Percentiles rank a stretch among this genome's conserved stretches.
Evolutionary conservation across 2,797 vertebrate genomes (phyloP).

Genomic region (Gambusia yucatana): DNA sequence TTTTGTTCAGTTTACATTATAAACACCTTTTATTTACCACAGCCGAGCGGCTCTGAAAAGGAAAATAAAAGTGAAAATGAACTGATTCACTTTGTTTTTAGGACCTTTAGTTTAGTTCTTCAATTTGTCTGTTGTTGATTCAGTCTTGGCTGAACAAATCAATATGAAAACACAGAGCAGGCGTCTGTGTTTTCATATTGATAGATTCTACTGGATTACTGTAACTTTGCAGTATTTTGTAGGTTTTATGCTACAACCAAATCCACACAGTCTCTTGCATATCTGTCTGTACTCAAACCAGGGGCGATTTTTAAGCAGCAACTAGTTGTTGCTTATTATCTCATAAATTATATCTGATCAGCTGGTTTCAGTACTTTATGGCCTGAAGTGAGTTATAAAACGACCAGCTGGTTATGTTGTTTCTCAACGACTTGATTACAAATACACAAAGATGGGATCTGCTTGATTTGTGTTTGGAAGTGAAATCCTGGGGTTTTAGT

Average conservation of each 20-base stretch:
- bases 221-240: neutral
- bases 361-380: neutral
- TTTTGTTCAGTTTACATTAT: neutral
- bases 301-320: neutral
- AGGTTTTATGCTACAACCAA: neutral
- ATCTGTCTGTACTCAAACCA: neutral
- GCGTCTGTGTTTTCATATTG: too few relatives aligned
- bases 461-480: neutral
- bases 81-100: neutral
- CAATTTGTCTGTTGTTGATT: neutral
- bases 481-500: neutral
- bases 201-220: neutral
- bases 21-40: neutral
- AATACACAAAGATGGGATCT: neutral
- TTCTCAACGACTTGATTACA: neutral
- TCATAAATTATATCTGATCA: slow-evolving; percentile 1
- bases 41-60: neutral
- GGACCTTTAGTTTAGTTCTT: neutral
- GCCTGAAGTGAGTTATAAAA: neutral
- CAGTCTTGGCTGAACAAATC: neutral
- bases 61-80: neutral
- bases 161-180: neutral
- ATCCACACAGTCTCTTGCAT: neutral
- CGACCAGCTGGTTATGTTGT: neutral
- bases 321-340: neutral